A percentile compares a stretch with the other conserved stretches of the same genome.
Conservation (phyloP, 1,140 invertebrate species). For the Polypedilum pembai region DNA sequence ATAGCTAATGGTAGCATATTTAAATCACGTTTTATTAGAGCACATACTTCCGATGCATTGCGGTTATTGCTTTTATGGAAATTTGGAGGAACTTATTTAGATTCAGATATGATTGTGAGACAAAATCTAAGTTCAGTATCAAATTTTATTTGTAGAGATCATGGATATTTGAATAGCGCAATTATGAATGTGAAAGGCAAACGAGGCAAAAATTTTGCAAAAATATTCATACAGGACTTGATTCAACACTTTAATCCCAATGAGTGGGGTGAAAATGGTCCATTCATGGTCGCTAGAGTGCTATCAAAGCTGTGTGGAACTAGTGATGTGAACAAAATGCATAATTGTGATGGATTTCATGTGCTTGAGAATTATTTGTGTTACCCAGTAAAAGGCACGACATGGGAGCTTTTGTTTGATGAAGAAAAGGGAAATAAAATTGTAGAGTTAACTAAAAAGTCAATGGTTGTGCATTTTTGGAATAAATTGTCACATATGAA, state of each 20-base stretch:
- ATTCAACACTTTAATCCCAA: background rate
- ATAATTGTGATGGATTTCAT: slow-evolving; percentile 2
- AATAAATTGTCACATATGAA: slow-evolving; percentile 4
- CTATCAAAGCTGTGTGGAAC: background rate
- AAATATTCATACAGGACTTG: background rate
- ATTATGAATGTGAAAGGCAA: background rate
- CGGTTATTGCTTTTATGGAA: slow-evolving; percentile 51
- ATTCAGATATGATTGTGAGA: slow-evolving; percentile 49
- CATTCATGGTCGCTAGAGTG: background rate
- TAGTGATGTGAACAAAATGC: background rate
- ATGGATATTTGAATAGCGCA: background rate
- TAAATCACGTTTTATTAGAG: slow-evolving; percentile 44
- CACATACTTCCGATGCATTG: slow-evolving; percentile 48
- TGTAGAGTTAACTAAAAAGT: background rate
- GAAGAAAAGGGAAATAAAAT: background rate
- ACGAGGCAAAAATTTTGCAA: background rate
- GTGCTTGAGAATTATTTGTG: background rate
- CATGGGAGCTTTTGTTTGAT: background rate
- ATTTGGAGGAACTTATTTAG: slow-evolving; percentile 52
- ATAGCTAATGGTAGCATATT: slow-evolving; percentile 40
- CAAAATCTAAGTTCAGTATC: slow-evolving; percentile 33
- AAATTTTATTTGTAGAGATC: slow-evolving; percentile 31
- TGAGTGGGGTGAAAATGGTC: background rate
- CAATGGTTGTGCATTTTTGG: background rate
- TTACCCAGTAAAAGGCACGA: background rate